phyloP scores from a whole-genome alignment of 2,888 invertebrate species.

The Drosophila robusta region DNA sequence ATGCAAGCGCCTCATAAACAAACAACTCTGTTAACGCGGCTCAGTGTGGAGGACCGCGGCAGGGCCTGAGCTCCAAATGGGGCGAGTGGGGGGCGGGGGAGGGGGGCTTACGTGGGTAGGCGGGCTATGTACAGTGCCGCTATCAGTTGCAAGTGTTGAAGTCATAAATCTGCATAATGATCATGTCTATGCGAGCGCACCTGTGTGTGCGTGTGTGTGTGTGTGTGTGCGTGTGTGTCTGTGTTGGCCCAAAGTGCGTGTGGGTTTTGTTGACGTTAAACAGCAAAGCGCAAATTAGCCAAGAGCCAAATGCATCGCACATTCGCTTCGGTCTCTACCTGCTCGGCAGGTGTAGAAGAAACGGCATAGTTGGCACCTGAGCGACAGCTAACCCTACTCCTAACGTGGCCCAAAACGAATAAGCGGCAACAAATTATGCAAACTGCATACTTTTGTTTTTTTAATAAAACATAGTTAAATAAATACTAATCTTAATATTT shows the following conservation, averaged over 20 bases:
- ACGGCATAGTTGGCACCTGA: not conserved
- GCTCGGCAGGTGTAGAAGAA: conserved; percentile 15
- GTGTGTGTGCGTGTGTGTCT: not conserved
- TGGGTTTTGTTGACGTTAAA: conserved; percentile 40
- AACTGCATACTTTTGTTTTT: too few species aligned
- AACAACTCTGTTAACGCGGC: conserved; percentile 72
- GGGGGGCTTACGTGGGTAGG: not conserved
- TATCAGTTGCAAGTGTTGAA: conserved; percentile 79
- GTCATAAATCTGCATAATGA: conserved; percentile 77
- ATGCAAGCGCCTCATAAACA: conserved; percentile 78
- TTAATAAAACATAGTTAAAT: too few species aligned
- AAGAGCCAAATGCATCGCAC: conserved; percentile 3
- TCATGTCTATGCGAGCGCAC: conserved; percentile 30
- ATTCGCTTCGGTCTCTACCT: conserved; percentile 30
- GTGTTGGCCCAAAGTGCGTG: conserved; percentile 39
- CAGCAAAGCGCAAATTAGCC: conserved; percentile 20
- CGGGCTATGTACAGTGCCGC: conserved; percentile 13
- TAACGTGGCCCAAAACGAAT: conserved; percentile 1
- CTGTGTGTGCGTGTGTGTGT: conserved; percentile 7
- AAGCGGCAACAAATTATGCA: too few species aligned
- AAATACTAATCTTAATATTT: too few species aligned
- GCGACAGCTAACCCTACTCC: not conserved
- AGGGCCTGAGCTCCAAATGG: not conserved
- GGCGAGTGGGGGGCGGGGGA: not conserved
- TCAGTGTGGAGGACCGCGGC: not conserved